Evolutionary conservation across 2,113 vertebrate genomes (phyloP), one percentile per base, ranked within the genome.

Genomic region (Conger conger): DNA sequence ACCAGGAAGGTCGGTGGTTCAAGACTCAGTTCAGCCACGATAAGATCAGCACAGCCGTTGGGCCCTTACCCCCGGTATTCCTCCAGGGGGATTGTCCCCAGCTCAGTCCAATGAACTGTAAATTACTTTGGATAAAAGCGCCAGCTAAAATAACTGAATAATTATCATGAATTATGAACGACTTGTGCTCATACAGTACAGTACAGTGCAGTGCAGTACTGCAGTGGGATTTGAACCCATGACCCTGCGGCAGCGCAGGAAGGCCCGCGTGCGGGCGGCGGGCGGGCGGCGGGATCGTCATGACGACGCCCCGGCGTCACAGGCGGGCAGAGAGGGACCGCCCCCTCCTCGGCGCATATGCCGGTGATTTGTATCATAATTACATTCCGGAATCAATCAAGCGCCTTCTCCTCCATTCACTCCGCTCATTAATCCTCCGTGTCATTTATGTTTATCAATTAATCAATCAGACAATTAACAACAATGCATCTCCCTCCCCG

Each of bases 381-480:
- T 88, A 88, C 84, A 89, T 86, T 53, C 76, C 54, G 82, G 79
- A 84, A 89, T 89, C 84, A 13, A 86, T 87, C 81, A 86, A 40
- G 1, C 50, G 23, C 79, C 20, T 77, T 78, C 76, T 88, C 60
- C 81, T 17, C 82, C 68, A 60, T 87, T 87, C 86, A 88, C 86
- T 83, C 76, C 76, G 77, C 54, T 63, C 82, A 89, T 91, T 86
- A 88, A 91, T 92, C 87, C 84, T 82, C 86, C 79, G 63, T 86
- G 86, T 84, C 87, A 50, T 86, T 86, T 88, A 89, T 89, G 86
- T 88, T 87, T 82, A 90, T 88, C 83, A 88, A 91, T 92, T 89
- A 87, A 92, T 93, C 87, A 88, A 83, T 89, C 68, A 87, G 82
- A 68, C 84, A 91, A 90, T 90, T 87, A 90, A 86, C 79, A 84